phyloP scores from a whole-genome alignment of 2,888 invertebrate species.

The Prenolepis imparis region DNA sequence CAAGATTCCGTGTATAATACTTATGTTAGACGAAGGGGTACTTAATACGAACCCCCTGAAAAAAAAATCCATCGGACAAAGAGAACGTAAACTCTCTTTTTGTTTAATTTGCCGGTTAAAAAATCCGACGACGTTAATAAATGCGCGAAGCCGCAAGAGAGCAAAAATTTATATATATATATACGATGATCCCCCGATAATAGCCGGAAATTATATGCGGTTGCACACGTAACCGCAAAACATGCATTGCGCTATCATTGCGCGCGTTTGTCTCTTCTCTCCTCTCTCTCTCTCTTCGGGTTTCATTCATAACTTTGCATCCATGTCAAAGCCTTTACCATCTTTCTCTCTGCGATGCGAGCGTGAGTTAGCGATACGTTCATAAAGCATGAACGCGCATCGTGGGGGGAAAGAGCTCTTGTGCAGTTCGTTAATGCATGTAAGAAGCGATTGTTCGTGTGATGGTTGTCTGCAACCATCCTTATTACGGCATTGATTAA shows the following conservation, averaged over 20 bases:
- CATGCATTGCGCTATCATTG: constrained; percentile 32
- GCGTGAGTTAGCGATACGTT: constrained; percentile 49
- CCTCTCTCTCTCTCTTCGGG: neutral
- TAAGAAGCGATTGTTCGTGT: constrained; percentile 66
- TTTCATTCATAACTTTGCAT: constrained; percentile 69
- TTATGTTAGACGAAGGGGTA: neutral
- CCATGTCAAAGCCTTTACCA: constrained; percentile 20
- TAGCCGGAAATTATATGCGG: constrained; percentile 7
- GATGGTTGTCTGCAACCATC: constrained; percentile 66
- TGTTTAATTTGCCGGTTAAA: neutral
- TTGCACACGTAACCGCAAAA: constrained; percentile 22
- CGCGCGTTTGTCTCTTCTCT: constrained; percentile 22
- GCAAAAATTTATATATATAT: neutral
- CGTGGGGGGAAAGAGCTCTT: constrained; percentile 56
- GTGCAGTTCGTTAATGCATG: constrained; percentile 64
- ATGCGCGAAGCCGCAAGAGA: neutral
- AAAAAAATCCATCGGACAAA: neutral
- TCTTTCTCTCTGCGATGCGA: constrained; percentile 32
- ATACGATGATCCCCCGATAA: constrained; percentile 6
- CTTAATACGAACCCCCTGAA: constrained; percentile 1
- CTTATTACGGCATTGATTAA: constrained; percentile 76
- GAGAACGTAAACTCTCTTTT: neutral
- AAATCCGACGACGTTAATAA: neutral
- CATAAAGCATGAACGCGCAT: constrained; percentile 51
- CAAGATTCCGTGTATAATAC: neutral